Evolutionary conservation across 2,888 invertebrate species (phyloP), one percentile per base, ranked within the genome.

Genomic region (Andrena hattorfiana): DNA sequence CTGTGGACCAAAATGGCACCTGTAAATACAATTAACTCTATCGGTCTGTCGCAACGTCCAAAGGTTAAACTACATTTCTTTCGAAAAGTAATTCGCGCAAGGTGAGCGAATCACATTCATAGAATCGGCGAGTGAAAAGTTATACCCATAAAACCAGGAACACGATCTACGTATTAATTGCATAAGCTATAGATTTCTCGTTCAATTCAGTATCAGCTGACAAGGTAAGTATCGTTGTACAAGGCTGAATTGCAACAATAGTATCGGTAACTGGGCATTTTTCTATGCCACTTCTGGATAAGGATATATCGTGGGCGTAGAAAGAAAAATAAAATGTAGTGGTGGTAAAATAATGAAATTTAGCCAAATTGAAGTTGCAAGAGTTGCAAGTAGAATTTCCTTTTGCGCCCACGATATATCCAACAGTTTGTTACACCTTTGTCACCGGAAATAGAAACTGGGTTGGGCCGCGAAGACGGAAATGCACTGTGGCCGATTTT

Each of bases 171-270:
- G 51, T 54, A 67, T 71, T 78, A 78, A 48, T 81, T 81, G 64
- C 74, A 80, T 51, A 74, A 70, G 42, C 66, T 79, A 70, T 59
- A 71, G 59, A 82, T 68, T 63, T 81, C 26, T 32, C 59, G 59
- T 83, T 76, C 20, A 72, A 71, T 76, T 83, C 63, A 72, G 64
- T 76, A 81, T 81, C 76, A 68, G 76, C 75, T 75, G 75, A 81
- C 81, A 69, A 16, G n/a, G n/a, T n/a, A 42, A 28, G 48, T 80
- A 81, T 83, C 76, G 68, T 3, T 76, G 2, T 54, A 60, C 81
- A 76, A 76, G 76, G 68, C 64, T 68, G 54, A 49, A 82, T 71
- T 20, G 32, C 60, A 66, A 68, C 71, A 30, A 23, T 76, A n/a
- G 60, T 64, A 81, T 67, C 80, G 32, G 68, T 71, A 59, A 23